Percentiles rank a stretch among this genome's conserved stretches.
These are phyloP conservation scores for Sebastes taczanowskii DNA, from an alignment of 2,797 vertebrate species.

Conservation along the genomic window DNA sequence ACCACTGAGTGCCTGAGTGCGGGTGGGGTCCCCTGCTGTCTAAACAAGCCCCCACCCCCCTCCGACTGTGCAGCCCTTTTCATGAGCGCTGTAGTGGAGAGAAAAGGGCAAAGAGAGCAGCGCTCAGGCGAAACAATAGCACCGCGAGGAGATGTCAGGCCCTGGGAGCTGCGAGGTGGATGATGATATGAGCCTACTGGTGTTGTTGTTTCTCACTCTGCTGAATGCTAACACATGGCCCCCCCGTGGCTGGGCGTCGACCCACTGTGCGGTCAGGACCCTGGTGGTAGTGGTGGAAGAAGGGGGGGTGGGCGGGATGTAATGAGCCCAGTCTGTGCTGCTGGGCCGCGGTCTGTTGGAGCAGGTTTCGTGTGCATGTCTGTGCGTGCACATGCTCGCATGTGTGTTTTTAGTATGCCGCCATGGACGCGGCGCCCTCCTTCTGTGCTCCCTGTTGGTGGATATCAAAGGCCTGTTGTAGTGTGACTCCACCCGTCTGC, in stretches of 20 bases:
- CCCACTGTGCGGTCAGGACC: slow-evolving; percentile 74
- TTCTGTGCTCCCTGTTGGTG: slow-evolving; percentile 46
- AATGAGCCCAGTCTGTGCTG: slow-evolving; percentile 75
- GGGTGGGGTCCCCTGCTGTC: slow-evolving; percentile 68
- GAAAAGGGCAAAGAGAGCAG: slow-evolving; percentile 80
- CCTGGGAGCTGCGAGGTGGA: slow-evolving; percentile 75
- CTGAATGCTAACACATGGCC: slow-evolving; percentile 80
- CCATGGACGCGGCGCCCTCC: slow-evolving; percentile 30
- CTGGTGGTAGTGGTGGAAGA: slow-evolving; percentile 52
- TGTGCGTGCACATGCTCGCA: slow-evolving; percentile 5
- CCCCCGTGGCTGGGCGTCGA: slow-evolving; percentile 68
- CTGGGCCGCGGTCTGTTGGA: slow-evolving; percentile 63
- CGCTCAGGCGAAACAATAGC: slow-evolving; percentile 77
- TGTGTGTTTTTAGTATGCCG: slow-evolving; percentile 47
- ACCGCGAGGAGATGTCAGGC: slow-evolving; percentile 72
- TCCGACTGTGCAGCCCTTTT: slow-evolving; percentile 58
- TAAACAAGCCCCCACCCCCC: slow-evolving; percentile 61
- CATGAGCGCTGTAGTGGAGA: slow-evolving; percentile 64
- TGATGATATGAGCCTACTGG: slow-evolving; percentile 78
- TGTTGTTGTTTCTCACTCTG: slow-evolving; percentile 77
- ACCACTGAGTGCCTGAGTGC: slow-evolving; percentile 58
- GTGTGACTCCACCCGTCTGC: slow-evolving; percentile 50
- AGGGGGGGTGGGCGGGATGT: slow-evolving; percentile 57
- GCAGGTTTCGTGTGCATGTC: slow-evolving; percentile 27
- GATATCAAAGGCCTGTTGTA: slow-evolving; percentile 62